Evolutionary conservation across 2,888 invertebrate species (phyloP).

Genomic region (Zygaena filipendulae): DNA sequence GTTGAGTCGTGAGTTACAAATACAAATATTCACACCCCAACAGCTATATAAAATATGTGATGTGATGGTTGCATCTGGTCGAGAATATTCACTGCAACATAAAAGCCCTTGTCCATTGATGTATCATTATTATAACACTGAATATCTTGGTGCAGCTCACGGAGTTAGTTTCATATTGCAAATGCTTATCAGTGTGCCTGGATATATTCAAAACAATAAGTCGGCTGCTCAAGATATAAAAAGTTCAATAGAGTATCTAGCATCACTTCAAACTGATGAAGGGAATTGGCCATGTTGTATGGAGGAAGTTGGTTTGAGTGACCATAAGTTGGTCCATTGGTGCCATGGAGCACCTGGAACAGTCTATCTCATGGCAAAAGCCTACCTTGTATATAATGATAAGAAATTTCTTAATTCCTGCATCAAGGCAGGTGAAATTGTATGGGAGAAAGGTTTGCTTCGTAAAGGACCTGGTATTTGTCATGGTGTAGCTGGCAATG

Average conservation of each 20-base stretch:
- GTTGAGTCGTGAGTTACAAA: constrained; percentile 70
- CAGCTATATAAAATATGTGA: constrained; percentile 74
- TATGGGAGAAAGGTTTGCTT: constrained; percentile 86
- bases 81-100: constrained; percentile 70
- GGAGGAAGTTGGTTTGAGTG: constrained; percentile 71
- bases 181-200: constrained; percentile 61
- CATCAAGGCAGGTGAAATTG: constrained; percentile 75
- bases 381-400: constrained; percentile 80
- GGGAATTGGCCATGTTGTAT: constrained; percentile 83
- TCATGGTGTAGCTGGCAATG: constrained; percentile 88
- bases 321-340: constrained; percentile 86
- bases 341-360: constrained; percentile 91
- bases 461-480: constrained; percentile 91
- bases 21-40: constrained; percentile 40
- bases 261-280: constrained; percentile 73
- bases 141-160: constrained; percentile 80
- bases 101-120: constrained; percentile 75
- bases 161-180: constrained; percentile 64
- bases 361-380: constrained; percentile 83
- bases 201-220: constrained; percentile 64
- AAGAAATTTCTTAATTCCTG: constrained; percentile 77
- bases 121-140: constrained; percentile 80
- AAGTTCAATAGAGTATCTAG: constrained; percentile 73
- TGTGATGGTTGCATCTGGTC: constrained; percentile 77
- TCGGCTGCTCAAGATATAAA: constrained; percentile 70